phyloP scores from a whole-genome alignment of 2,113 vertebrate species.

The Ia io region DNA sequence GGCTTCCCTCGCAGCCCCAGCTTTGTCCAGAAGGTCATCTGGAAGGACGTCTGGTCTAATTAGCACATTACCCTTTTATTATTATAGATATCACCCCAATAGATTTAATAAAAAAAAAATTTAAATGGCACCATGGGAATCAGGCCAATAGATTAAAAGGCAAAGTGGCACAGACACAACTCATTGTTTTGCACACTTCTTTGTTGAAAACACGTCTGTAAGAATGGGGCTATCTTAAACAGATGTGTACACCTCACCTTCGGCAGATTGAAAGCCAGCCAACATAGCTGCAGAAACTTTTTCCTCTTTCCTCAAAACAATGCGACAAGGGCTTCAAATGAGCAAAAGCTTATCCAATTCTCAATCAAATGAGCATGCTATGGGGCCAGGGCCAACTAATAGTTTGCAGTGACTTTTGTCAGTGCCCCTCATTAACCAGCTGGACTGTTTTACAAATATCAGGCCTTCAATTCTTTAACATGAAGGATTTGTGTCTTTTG shows the following conservation, averaged over 20 bases:
- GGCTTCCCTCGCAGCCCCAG: too few relatives aligned
- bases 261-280: not conserved
- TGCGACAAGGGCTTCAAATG: not conserved
- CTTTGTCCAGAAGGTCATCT: too few relatives aligned
- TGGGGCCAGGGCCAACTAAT: not conserved
- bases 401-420: not conserved
- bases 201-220: too few relatives aligned
- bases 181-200: not conserved
- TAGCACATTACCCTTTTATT: too few relatives aligned
- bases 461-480: conserved; percentile 14
- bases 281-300: not conserved
- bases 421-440: conserved; percentile 32
- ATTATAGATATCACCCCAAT: not conserved
- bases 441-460: conserved; percentile 50
- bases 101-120: not conserved
- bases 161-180: not conserved
- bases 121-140: too few relatives aligned
- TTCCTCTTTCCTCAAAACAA: not conserved
- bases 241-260: accelerated
- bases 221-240: accelerated
- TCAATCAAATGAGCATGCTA: not conserved
- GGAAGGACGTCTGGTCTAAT: too few relatives aligned
- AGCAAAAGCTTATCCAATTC: not conserved
- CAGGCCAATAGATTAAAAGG: not conserved
- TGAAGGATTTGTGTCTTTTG: conserved; percentile 45